These are phyloP conservation scores for Salvator merianae DNA, from an alignment of 2,113 vertebrate species.

Conservation along the genomic window DNA sequence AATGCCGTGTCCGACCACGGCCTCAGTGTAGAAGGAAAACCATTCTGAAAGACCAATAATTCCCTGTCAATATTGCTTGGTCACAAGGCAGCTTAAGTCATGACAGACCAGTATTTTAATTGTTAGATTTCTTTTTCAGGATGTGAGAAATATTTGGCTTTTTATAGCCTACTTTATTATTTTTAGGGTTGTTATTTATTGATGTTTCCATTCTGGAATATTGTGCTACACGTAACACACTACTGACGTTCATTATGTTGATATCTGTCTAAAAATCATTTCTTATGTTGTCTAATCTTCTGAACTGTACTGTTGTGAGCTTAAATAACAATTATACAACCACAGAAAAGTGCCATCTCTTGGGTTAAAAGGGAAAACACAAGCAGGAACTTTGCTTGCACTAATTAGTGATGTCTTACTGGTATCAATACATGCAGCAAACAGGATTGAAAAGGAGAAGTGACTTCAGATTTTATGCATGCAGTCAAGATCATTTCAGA, in stretches of 20 bases:
- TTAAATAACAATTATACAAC: too few species aligned
- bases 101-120: not conserved
- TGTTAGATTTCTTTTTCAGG: not conserved
- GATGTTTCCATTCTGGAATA: constrained; percentile 4
- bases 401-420: too few species aligned
- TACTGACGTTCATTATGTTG: not conserved
- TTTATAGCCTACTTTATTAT: constrained; percentile 13
- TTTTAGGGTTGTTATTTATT: constrained; percentile 23
- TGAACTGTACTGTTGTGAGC: too few species aligned
- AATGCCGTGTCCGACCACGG: too few species aligned
- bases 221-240: not conserved
- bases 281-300: not conserved
- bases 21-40: too few species aligned
- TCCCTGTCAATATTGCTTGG: not conserved
- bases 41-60: not conserved
- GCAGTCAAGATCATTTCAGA: too few species aligned
- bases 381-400: too few species aligned
- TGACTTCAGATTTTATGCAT: too few species aligned
- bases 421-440: not conserved
- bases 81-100: not conserved
- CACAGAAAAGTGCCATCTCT: too few species aligned
- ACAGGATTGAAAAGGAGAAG: too few species aligned
- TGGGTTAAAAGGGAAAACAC: too few species aligned
- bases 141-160: not conserved
- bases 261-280: not conserved